These are phyloP conservation scores for Pristionchus japonicus DNA, from an alignment of 2,888 invertebrate genomes.

Conservation along the genomic window DNA sequence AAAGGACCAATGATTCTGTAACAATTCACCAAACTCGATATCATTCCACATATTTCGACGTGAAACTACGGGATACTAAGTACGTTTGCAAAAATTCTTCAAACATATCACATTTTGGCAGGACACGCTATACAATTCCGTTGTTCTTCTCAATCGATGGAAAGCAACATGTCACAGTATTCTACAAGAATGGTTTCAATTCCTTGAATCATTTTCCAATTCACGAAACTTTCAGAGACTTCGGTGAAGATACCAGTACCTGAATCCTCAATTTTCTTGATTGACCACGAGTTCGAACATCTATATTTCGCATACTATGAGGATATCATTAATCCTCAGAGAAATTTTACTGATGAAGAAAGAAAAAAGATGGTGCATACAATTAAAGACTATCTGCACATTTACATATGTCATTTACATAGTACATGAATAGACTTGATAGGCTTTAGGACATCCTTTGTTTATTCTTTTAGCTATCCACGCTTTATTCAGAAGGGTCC, in stretches of 20 bases:
- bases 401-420: neutral
- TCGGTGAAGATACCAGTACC: neutral
- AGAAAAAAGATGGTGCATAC: neutral
- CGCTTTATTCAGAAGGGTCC: too few species aligned
- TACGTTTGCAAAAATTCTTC: neutral
- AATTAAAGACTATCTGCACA: neutral
- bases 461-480: too few species aligned
- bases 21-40: neutral
- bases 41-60: neutral
- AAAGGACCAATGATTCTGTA: neutral
- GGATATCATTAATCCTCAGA: neutral
- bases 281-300: neutral
- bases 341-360: neutral
- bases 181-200: neutral
- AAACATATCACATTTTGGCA: neutral
- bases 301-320: neutral
- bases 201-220: neutral
- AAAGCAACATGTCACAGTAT: neutral
- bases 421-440: too few species aligned
- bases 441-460: too few species aligned
- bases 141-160: neutral
- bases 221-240: neutral
- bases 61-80: neutral
- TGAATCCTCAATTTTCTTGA: neutral
- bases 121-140: neutral